Evolutionary conservation across 2,797 vertebrate species (phyloP).

Genomic region (Coilia nasus): DNA sequence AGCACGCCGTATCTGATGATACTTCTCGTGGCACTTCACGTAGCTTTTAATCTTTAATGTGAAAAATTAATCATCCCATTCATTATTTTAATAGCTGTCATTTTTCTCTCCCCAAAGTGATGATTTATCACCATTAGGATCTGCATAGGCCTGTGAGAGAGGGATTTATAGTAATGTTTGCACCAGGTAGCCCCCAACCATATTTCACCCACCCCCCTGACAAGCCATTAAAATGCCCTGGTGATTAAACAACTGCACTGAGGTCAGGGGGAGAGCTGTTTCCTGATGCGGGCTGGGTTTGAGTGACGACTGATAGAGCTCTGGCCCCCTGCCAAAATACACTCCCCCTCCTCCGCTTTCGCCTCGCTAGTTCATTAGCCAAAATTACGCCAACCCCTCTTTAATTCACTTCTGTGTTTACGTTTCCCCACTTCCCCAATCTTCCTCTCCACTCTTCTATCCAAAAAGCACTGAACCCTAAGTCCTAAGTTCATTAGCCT

Average conservation of each 20-base stretch:
- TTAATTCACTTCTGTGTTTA: background rate
- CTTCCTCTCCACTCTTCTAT: background rate
- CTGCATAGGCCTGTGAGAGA: conserved; percentile 65
- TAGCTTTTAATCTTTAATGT: conserved; percentile 81
- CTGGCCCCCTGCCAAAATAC: conserved; percentile 1
- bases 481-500: conserved; percentile 14
- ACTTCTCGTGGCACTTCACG: conserved; percentile 75
- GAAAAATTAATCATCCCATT: conserved; percentile 82
- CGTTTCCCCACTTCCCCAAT: background rate
- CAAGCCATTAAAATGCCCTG: conserved; percentile 78
- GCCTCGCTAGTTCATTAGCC: background rate
- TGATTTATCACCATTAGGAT: conserved; percentile 77
- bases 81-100: conserved; percentile 83
- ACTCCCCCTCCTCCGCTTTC: background rate
- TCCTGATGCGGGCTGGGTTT: background rate
- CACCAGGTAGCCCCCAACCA: conserved; percentile 76
- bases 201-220: conserved; percentile 78
- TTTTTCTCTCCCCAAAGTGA: conserved; percentile 75
- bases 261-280: conserved; percentile 54
- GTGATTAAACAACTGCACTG: conserved; percentile 77
- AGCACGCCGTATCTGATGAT: conserved; percentile 71
- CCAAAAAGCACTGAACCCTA: background rate
- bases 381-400: background rate
- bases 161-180: conserved; percentile 82
- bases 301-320: background rate